Evolutionary conservation across 2,113 vertebrate genomes (phyloP).

Genomic region (Megalops atlanticus): DNA sequence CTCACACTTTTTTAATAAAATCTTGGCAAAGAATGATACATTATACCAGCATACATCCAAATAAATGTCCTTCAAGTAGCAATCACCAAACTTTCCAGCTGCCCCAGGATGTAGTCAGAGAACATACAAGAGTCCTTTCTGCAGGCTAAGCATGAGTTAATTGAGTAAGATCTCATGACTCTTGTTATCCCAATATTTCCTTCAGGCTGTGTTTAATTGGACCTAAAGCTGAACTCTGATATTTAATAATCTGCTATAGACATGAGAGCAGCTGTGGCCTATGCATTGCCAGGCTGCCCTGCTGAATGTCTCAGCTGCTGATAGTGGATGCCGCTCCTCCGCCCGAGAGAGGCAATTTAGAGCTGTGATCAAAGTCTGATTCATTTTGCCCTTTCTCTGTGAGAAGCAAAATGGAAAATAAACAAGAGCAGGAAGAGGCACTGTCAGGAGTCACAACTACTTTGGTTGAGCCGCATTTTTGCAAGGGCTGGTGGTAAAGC

Average conservation of each 20-base stretch:
- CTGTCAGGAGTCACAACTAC: not conserved
- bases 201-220: conserved; percentile 59
- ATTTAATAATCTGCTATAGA: conserved; percentile 61
- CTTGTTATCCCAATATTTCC: conserved; percentile 59
- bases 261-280: conserved; percentile 24
- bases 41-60: conserved; percentile 28
- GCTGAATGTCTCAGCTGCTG: not conserved
- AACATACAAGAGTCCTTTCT: conserved; percentile 38
- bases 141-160: conserved; percentile 22
- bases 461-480: not conserved
- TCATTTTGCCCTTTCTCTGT: not conserved
- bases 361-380: not conserved
- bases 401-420: not conserved
- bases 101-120: conserved; percentile 11
- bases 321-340: not conserved
- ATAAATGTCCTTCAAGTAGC: conserved; percentile 27
- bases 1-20: not conserved
- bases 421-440: not conserved
- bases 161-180: conserved; percentile 61
- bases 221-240: conserved; percentile 62
- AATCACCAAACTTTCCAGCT: not conserved
- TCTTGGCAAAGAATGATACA: conserved; percentile 10
- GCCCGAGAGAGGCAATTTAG: not conserved
- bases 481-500: not conserved
- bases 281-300: not conserved